Base-by-base conservation (phyloP, 2,113 vertebrate genomes). In the Brachyhypopomus gauderio region DNA sequence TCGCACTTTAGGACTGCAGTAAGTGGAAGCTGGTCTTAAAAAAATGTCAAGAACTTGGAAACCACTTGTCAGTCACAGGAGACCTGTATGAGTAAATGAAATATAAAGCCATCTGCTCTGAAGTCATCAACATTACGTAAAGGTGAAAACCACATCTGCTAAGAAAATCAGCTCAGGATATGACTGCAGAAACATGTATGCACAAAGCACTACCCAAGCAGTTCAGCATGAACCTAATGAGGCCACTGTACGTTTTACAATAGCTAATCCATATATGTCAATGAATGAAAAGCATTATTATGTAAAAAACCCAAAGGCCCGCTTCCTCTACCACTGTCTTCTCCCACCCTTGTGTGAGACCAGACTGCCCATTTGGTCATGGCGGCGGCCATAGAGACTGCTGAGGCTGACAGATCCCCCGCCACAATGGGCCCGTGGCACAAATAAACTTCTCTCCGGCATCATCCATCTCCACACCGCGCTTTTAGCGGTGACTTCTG, bases 391-490 rank as follows among this genome's bases (percentile, higher is more conserved):
- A 70, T n/a, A 70, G 34, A 70, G 84, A 85, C 84, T 85, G 80
- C 76, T 20, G 73, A 72, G 72, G 58, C 82, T 85, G 81, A 78
- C 85, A 84, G 85, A 85, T 83, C 73, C 70, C 86, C 75, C 59
- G 81, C 87, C 86, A 84, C 81, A 48, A 87, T 84, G 83, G 86
- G 86, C 86, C 86, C 79, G 86, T 41, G 83, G 63, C 88, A 87
- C 80, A 84, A 88, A 90, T 89, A 87, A 90, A 85, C 85, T 89
- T 87, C 73, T 67, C 85, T 90, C 87, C 88, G 83, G 88, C 83
- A 80, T 81, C 84, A 91, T 91, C 90, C 90, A 89, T 92, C 91
- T 89, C 76, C 69, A 89, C 88, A 88, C 77, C 86, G 87, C 71
- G 55, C 79, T 56, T 77, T 87, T 86, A 87, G 75, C 83, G 86